Evolutionary conservation across 2,113 vertebrate genomes (phyloP), one percentile per base, ranked within the genome.

Genomic region (Cariama cristata): DNA sequence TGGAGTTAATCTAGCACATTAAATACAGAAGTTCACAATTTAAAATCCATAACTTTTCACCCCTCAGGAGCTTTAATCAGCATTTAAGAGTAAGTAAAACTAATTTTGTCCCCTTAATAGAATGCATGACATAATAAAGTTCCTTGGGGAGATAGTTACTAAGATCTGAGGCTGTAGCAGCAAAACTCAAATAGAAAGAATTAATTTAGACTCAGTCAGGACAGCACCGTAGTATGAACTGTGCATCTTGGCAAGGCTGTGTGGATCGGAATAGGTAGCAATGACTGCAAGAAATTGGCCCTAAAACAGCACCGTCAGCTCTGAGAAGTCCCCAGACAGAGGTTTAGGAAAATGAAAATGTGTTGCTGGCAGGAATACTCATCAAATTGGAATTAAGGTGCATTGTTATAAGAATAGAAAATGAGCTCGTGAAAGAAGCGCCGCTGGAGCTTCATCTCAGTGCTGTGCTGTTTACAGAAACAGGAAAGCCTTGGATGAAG

Each of bases 301-400:
- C 52, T 95, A 30, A 94, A 97, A 82, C 76, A 91, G 88, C 80
- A 72, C 24, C 2, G 64, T 90, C 96, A 94, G 89, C 87, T 91
- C 91, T 90, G 68, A 91, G 56, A 93, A 90, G 73, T 94, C 95
- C 81, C 93, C 67, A 93, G 93, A 79, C 4, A 64, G 47, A 79
- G 85, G 59, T 84, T 96, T 96, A 95, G 72, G 72, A 92, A 92
- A 97, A 93, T 81, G 62, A 95, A 94, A 95, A 90, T 71, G 30
- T 80, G 74, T 53, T 79, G 67, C 88, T 96, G 55, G 30, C 88
- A 92, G 81, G 62, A 82, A 27, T 45, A n/a, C 52, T 95, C 85
- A 92, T 91, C 67, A 93, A 68, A 71, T 38, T 42, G 89, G 67
- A 97, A 95, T 96, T 91, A 91, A 95, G 50, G 75, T 62, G 35